Conservation (phyloP, 2,888 invertebrate genomes). For the Adela reaumurella region DNA sequence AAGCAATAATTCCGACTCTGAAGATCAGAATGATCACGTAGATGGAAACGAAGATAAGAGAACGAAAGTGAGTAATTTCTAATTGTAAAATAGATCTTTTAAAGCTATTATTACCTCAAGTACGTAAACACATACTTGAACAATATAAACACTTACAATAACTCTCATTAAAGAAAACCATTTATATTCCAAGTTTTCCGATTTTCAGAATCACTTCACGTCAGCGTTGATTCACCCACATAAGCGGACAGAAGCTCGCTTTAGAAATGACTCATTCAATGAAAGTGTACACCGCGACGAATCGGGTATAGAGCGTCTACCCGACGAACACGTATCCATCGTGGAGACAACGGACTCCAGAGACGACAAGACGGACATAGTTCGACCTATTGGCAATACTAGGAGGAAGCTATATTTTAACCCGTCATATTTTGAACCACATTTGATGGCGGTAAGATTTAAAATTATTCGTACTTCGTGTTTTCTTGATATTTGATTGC, state of each 20-base stretch:
- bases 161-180: no score
- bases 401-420: constrained; percentile 83
- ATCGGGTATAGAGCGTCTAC: constrained; percentile 66
- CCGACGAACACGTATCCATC: constrained; percentile 82
- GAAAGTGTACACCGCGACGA: constrained; percentile 40
- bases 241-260: constrained; percentile 28
- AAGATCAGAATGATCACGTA: constrained; percentile 49
- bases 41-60: constrained; percentile 29
- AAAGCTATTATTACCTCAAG: no score
- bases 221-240: constrained; percentile 71
- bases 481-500: no score
- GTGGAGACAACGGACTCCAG: constrained; percentile 71
- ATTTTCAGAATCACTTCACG: constrained; percentile 54
- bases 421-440: constrained; percentile 88
- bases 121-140: no score
- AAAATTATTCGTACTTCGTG: no score
- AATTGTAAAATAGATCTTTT: no score
- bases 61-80: constrained; percentile 25
- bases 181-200: constrained; percentile 1
- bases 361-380: constrained; percentile 62
- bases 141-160: no score
- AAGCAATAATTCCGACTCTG: constrained; percentile 64
- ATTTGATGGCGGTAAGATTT: constrained; percentile 68
- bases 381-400: constrained; percentile 65
- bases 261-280: constrained; percentile 12